Percentiles rank a stretch among this genome's conserved stretches.
These are phyloP conservation scores for Acomys russatus DNA, from an alignment of 2,797 vertebrate species.

Conservation along the genomic window DNA sequence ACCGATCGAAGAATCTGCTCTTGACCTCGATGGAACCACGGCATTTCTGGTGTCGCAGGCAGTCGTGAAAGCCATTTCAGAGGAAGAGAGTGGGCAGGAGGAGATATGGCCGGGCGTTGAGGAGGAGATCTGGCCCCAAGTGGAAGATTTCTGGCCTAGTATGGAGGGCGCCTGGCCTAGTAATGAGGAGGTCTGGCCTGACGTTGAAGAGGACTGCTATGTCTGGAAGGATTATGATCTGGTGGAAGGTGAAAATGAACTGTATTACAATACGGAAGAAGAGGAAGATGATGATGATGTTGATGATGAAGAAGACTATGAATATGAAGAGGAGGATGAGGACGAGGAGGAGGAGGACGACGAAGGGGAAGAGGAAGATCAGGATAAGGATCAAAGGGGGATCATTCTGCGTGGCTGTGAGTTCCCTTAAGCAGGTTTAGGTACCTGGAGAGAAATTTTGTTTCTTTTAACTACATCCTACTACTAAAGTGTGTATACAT, in stretches of 20 bases:
- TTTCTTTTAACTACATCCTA: not conserved
- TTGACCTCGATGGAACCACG: rapidly evolving
- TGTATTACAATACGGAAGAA: rapidly evolving
- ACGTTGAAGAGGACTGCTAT: not conserved
- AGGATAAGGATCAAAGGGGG: not conserved
- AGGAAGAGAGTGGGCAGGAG: not conserved
- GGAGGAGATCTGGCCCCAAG: not conserved
- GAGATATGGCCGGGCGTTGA: not conserved
- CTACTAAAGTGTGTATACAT: not conserved
- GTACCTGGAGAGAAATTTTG: not conserved
- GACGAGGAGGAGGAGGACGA: not conserved
- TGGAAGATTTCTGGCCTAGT: not conserved
- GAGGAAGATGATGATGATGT: not conserved
- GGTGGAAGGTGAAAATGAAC: not conserved
- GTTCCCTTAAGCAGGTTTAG: not conserved
- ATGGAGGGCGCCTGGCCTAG: not conserved
- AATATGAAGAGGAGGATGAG: not conserved
- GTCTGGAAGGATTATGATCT: rapidly evolving
- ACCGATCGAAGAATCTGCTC: not conserved
- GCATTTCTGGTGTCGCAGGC: not conserved
- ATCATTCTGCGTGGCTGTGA: not conserved
- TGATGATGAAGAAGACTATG: rapidly evolving
- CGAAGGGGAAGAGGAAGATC: not conserved
- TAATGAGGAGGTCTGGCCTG: not conserved
- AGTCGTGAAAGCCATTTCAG: not conserved